Evolutionary conservation across 2,888 invertebrate genomes (phyloP).

Genomic region (Caenorhabditis virilis): DNA sequence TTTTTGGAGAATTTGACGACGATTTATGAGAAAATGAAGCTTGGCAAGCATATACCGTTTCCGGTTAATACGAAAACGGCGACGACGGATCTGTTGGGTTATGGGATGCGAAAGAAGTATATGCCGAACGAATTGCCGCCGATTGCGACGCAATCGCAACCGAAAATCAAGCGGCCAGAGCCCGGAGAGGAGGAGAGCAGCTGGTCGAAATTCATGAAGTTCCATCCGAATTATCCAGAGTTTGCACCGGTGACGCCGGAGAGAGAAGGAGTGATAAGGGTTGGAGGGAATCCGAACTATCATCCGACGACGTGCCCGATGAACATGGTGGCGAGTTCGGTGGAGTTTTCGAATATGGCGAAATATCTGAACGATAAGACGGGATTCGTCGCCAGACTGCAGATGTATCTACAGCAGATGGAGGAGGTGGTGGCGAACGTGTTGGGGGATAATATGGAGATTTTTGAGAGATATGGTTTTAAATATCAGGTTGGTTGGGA

Average conservation of each 20-base stretch:
- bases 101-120: no score
- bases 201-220: background rate
- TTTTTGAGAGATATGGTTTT: conserved; percentile 37
- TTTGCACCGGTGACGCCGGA: background rate
- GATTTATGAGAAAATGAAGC: conserved; percentile 82
- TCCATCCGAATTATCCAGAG: background rate
- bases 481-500: no score
- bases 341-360: conserved; percentile 32
- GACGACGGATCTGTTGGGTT: no score
- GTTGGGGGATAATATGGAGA: conserved; percentile 11
- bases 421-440: conserved; percentile 27
- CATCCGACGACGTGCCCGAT: conserved; percentile 75
- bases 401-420: conserved; percentile 34
- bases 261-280: conserved; percentile 29
- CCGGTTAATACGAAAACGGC: conserved; percentile 9
- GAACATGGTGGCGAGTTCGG: conserved; percentile 71
- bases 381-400: conserved; percentile 26
- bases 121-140: no score
- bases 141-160: background rate
- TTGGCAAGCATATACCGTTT: conserved; percentile 91
- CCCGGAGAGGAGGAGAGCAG: background rate
- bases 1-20: conserved; percentile 56
- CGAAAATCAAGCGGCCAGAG: background rate
- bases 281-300: conserved; percentile 10
- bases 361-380: conserved; percentile 26